These are phyloP conservation scores for Hemitrygon akajei DNA, from an alignment of 2,797 vertebrate species.

Conservation along the genomic window DNA sequence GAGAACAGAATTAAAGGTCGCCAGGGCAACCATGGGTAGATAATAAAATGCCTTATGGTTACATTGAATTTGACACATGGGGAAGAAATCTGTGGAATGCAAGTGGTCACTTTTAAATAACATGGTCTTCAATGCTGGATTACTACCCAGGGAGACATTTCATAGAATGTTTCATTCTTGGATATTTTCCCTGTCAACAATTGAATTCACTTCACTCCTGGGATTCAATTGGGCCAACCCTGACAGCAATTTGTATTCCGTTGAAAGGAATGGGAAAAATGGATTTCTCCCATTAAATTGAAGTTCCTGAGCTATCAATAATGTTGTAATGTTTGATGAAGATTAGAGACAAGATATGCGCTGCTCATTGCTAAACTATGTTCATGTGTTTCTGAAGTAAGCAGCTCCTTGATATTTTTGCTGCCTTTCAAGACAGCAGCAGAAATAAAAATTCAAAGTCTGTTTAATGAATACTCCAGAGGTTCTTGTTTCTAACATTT, in stretches of 20 bases:
- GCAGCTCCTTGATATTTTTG: neutral
- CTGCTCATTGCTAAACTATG: neutral
- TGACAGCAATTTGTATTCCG: neutral
- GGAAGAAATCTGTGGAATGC: neutral
- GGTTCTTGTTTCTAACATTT: neutral
- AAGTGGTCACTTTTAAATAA: neutral
- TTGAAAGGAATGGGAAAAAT: neutral
- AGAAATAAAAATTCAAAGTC: neutral
- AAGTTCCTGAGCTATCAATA: neutral
- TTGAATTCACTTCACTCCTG: neutral
- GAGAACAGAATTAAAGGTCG: neutral
- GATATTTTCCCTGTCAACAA: neutral
- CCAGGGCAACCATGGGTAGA: neutral
- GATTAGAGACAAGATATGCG: neutral
- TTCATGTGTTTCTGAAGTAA: neutral
- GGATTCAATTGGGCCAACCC: neutral
- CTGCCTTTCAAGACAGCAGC: neutral
- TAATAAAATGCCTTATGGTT: neutral
- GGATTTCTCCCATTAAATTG: neutral
- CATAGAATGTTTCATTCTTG: neutral
- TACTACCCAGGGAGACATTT: slow-evolving; percentile 15
- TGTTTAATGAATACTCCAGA: neutral
- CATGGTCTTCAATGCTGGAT: neutral
- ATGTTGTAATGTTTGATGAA: neutral
- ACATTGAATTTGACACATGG: neutral